Base-by-base conservation (phyloP, 2,888 invertebrate genomes). In the Calameuta pallipes region DNA sequence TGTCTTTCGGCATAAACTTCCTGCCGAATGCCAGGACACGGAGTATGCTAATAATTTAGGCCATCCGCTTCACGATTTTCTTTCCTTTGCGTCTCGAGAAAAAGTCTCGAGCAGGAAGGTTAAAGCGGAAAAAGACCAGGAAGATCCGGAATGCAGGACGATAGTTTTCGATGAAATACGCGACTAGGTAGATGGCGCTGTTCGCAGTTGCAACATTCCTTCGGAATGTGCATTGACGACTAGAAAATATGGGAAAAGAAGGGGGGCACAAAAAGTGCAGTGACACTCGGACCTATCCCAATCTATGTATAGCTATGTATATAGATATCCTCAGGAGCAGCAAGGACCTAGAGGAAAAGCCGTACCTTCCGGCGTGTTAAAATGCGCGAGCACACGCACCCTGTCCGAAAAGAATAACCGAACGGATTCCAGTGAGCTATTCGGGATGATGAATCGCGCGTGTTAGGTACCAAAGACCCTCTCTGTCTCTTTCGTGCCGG, bases 21-120 rank as follows among this genome's bases (percentile, higher is more conserved):
- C 78, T 75, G 75, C 75, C 85, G 84, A 86, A 90, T 90, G 90
- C 90, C 81, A 76, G 82, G 85, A 87, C 90, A 90, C 90, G 90
- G 84, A 85, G 82, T 79, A 79, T 87, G 88, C 87, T 89, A 87
- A 89, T 89, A 83, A 84, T 84, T 85, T 84, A 82, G 86, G 82
- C 84, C 82, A 79, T 78, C 76, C 41, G 80, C 73, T 76, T 75
- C 76, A 80, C 75, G 41, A 77, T 78, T 80, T 80, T 77, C 74
- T 85, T 86, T 86, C 87, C 84, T 73, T 79, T 83, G 79, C 79
- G 81, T 78, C 81, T 80, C 80, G 78, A 75, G 81, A 34, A 1
- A 11, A 30, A 71, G 9, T 11, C 13, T 23, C 11, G 1, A n/a
- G 3, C 30, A 71, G 6, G 15, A 41, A 41, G 23, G 41, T 23